Percentiles rank a stretch among this genome's conserved stretches.
These are phyloP conservation scores for Ophion obscuratus DNA, from an alignment of 2,888 invertebrate species.

Conservation along the genomic window DNA sequence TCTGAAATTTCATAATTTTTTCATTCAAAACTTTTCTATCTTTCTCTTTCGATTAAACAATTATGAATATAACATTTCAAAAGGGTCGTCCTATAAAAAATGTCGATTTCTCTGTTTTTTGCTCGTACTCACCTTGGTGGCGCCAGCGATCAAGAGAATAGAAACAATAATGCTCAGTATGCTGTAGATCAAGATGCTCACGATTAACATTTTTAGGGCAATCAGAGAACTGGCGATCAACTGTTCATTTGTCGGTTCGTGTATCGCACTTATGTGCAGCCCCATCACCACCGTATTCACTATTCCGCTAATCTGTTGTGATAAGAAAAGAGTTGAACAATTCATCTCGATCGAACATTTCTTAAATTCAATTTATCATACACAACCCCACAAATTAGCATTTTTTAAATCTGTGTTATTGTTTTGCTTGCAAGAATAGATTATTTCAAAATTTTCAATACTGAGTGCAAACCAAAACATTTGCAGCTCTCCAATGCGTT, in stretches of 20 bases:
- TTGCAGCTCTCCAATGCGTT: too few relatives aligned
- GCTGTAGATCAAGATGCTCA: slow-evolving; percentile 20
- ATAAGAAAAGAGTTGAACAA: not conserved
- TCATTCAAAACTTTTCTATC: not conserved
- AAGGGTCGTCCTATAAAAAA: not conserved
- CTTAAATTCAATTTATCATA: not conserved
- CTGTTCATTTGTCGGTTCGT: not conserved
- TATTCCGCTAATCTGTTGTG: slow-evolving; percentile 10
- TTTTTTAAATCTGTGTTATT: not conserved
- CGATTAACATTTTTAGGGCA: not conserved
- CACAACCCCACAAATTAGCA: not conserved
- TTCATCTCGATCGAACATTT: too few relatives aligned
- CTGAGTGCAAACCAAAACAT: too few relatives aligned
- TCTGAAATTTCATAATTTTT: slow-evolving; percentile 43
- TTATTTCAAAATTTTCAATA: not conserved
- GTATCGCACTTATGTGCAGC: slow-evolving; percentile 3
- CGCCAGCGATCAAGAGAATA: slow-evolving; percentile 35
- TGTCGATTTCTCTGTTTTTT: not conserved
- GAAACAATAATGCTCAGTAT: slow-evolving; percentile 19
- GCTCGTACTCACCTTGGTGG: slow-evolving; percentile 34
- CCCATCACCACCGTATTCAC: slow-evolving; percentile 17
- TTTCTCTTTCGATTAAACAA: not conserved
- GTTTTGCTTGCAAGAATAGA: not conserved
- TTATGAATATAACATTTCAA: not conserved
- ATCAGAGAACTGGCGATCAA: not conserved